Percentiles rank a stretch among this genome's conserved stretches.
These are phyloP conservation scores for Morone saxatilis DNA, from an alignment of 2,113 vertebrate species.

Conservation along the genomic window DNA sequence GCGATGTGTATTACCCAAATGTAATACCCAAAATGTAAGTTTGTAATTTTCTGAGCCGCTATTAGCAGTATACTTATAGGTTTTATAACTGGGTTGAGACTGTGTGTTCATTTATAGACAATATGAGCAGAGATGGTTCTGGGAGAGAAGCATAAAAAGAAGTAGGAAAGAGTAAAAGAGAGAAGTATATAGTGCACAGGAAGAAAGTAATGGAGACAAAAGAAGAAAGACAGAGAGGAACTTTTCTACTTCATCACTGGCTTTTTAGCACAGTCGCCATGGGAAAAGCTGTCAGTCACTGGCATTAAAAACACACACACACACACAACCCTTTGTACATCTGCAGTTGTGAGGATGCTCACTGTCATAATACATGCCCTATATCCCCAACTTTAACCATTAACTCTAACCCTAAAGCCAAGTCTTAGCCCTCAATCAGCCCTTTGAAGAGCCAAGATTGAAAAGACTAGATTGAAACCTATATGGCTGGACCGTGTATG, in stretches of 20 bases:
- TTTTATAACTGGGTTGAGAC: background rate
- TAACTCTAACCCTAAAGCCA: background rate
- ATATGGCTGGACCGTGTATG: too few relatives aligned
- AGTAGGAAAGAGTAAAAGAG: background rate
- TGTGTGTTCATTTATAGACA: background rate
- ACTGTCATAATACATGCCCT: background rate
- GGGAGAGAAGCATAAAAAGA: background rate
- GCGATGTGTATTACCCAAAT: too few relatives aligned
- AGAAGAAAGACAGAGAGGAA: background rate
- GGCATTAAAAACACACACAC: background rate
- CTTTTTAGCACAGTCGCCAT: slow-evolving; percentile 9
- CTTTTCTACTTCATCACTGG: slow-evolving; percentile 19
- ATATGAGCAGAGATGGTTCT: background rate
- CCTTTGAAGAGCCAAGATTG: background rate
- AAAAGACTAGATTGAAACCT: too few relatives aligned
- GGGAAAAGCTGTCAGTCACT: slow-evolving; percentile 28
- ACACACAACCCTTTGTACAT: background rate
- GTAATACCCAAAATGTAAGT: background rate
- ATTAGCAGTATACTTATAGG: background rate
- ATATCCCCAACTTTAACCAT: background rate
- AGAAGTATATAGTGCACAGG: background rate
- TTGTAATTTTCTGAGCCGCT: background rate
- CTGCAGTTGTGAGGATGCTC: background rate
- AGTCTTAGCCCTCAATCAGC: background rate
- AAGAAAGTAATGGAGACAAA: background rate